phyloP scores from a whole-genome alignment of 2,113 vertebrate genomes.

The Cyphomyrus plagiostoma region DNA sequence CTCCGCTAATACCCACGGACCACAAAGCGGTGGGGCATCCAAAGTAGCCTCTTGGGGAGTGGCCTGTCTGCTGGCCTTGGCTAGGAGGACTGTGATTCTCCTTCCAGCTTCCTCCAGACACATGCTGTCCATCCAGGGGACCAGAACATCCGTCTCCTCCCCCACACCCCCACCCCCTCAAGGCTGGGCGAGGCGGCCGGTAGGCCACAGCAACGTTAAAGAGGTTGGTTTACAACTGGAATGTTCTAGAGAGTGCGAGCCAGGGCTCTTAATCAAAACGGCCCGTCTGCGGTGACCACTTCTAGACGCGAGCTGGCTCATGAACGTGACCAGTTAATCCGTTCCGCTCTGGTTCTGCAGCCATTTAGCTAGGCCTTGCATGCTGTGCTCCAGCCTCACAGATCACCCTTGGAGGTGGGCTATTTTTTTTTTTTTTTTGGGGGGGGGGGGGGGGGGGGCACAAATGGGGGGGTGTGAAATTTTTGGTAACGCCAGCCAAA shows the following conservation, averaged over 20 bases:
- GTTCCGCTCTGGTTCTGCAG: not conserved
- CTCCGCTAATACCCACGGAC: not conserved
- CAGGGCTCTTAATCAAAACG: not conserved
- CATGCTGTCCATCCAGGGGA: not conserved
- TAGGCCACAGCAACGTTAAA: not conserved
- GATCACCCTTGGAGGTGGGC: not conserved
- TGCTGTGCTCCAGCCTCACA: not conserved
- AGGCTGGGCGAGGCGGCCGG: not conserved
- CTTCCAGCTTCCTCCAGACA: not conserved
- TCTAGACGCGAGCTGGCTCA: not conserved
- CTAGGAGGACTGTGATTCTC: not conserved
- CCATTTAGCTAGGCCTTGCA: not conserved
- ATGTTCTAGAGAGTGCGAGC: not conserved
- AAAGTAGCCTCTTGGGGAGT: not conserved
- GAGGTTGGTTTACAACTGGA: not conserved
- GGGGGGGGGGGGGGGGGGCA: not conserved
- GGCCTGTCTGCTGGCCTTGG: not conserved
- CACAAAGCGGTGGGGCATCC: not conserved
- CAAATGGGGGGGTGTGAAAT: no score
- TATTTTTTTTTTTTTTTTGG: not conserved
- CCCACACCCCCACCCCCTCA: not conserved
- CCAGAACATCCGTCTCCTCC: not conserved
- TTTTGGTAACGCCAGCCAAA: slow-evolving; percentile 1
- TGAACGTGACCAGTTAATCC: not conserved
- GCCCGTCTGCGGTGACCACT: not conserved